Evolutionary conservation across 1,140 invertebrate genomes (phyloP), one percentile per base, ranked within the genome.

Genomic region (Bombus sibiricus): DNA sequence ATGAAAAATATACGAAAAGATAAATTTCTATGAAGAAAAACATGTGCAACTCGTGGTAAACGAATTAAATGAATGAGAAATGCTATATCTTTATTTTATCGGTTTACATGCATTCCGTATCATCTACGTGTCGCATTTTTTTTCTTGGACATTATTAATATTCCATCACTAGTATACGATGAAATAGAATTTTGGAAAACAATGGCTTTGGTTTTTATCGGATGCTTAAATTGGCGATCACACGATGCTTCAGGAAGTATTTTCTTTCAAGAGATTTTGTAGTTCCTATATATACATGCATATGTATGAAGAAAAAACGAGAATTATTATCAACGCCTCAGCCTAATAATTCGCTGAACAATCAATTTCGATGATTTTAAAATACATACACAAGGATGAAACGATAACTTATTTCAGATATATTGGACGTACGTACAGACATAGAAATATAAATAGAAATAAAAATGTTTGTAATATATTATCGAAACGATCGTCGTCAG

Each of bases 391-490:
- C 2, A 68, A 39, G 25, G 53, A 53, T 41, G 39, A 73, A 73
- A 72, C n/a, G 39, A 68, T 79, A 47, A 32, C 32, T 43, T 77
- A 64, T 5, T 43, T 5, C n/a, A 71, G 64, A 69, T 74, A 66
- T 83, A 76, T 76, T 83, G 41, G 73, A 32, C 22, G 43, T 84
- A 79, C 66, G 64, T 79, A 78, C 39, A 78, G 75, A 71, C 25
- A 84, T 59, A 79, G 32, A 68, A 71, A 84, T 84, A 47, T 39
- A 84, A 79, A 72, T 79, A 71, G 66, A 79, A 84, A 84, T 18
- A 28, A 72, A 78, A 78, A 43, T 39, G 82, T 84, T 66, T n/a
- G 13, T 41, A 69, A 22, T 62, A 34, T 74, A 73, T 41, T 74
- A 53, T 75, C 18, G 81, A 37, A 66, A 83, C 8, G 41, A 25